Evolutionary conservation across 2,113 vertebrate genomes (phyloP), one percentile per base, ranked within the genome.

Genomic region (Triplophysa dalaica): DNA sequence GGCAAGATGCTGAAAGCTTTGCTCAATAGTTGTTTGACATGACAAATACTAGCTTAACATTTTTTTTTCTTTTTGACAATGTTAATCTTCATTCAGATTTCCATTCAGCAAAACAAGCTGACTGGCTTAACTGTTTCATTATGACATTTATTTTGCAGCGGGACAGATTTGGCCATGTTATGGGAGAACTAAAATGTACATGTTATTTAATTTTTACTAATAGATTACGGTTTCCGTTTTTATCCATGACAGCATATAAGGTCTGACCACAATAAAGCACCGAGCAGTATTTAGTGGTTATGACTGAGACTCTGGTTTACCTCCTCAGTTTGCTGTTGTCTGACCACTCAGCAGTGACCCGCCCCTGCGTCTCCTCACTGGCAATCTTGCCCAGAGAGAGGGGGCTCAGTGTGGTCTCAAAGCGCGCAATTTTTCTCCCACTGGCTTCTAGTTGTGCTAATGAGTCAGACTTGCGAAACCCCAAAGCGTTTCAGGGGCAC

Each of bases 231-330:
- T 80, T 81, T 81, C 82, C 77, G 78, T 65, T 74, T 70, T 72
- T 68, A 54, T 67, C 73, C 43, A 72, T 70, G 75, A 73, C 69
- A 70, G 52, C 70, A 78, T 41, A 65, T 43, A 33, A 33, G 56
- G 67, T 74, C 73, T 77, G 60, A 76, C 83, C 83, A 86, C 80
- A 85, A 84, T 69, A 86, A 85, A 88, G 85, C 29, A 21, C 21
- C 7, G 29, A 61, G 65, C 38, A 8, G 54, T 45, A 48, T 54
- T 69, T 73, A 70, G 78, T 70, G 78, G 80, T 67, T 75, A 26
- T 73, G 52, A 80, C 61, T 12, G 22, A 78, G 82, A 80, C 82
- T 78, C 38, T 77, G 60, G 76, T 72, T 75, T 84, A 82, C 60
- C 19, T 26, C 26, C 50, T 63, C 45, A 22, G 24, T 70, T 60